Conservation (phyloP, 1,140 invertebrate genomes). For the Teleopsis dalmanni region DNA sequence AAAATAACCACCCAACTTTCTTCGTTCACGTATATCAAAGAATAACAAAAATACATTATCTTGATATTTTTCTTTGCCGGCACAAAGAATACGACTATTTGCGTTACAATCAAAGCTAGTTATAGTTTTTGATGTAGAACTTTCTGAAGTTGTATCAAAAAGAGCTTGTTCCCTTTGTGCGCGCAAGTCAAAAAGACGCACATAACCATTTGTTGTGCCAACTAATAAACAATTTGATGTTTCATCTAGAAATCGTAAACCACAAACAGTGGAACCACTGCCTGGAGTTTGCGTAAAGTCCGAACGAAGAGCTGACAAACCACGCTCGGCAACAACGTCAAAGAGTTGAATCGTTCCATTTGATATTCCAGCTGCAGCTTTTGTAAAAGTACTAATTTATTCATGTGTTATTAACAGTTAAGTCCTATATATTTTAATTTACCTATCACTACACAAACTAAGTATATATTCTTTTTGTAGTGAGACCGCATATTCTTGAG, state of each 20-base stretch:
- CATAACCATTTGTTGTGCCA: constrained; percentile 27
- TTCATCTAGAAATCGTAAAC: constrained; percentile 30
- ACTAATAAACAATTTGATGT: constrained; percentile 21
- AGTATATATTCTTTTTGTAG: constrained; percentile 29
- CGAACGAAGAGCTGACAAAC: background rate
- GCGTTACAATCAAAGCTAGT: constrained; percentile 69
- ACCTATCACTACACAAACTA: constrained; percentile 17
- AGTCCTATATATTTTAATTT: background rate
- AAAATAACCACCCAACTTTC: constrained; percentile 74
- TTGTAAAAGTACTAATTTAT: constrained; percentile 13
- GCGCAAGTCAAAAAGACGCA: constrained; percentile 33
- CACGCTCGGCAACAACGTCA: constrained; percentile 17
- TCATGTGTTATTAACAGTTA: background rate
- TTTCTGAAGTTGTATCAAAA: constrained; percentile 39
- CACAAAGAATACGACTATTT: constrained; percentile 64
- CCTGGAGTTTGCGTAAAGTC: background rate
- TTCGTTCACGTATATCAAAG: constrained; percentile 66
- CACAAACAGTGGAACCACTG: constrained; percentile 16
- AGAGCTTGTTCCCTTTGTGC: constrained; percentile 16
- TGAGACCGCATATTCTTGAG: constrained; percentile 21
- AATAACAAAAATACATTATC: constrained; percentile 72
- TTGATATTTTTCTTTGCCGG: constrained; percentile 64
- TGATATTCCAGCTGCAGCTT: constrained; percentile 28
- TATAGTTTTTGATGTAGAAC: constrained; percentile 49
- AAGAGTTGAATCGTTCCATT: constrained; percentile 26